Percentiles rank a stretch among this genome's conserved stretches.
Evolutionary conservation across 2,888 invertebrate genomes (phyloP).

Genomic region (Sphaeridia pumilis): DNA sequence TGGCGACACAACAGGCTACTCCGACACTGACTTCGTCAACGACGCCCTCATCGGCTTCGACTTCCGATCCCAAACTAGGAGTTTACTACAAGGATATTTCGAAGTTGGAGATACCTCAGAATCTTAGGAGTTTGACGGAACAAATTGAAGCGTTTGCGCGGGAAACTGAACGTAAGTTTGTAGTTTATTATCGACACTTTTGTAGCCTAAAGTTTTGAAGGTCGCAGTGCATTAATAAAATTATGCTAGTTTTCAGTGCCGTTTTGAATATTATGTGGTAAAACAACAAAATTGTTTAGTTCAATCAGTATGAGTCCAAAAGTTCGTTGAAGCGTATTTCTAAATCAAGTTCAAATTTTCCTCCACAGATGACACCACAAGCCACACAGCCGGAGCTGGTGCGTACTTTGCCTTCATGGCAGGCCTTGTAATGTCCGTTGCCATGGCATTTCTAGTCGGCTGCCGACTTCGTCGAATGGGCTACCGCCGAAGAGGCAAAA

Average conservation of each 20-base stretch:
- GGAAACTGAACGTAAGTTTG: constrained; percentile 9
- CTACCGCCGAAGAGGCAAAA: constrained; percentile 42
- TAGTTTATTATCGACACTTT: too few species aligned
- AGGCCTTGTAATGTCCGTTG: constrained; percentile 67
- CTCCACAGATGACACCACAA: constrained; percentile 3
- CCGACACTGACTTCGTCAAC: not conserved
- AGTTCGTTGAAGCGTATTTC: too few species aligned
- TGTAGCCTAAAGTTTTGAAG: too few species aligned
- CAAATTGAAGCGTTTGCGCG: constrained; percentile 7
- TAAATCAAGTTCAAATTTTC: too few species aligned
- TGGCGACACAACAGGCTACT: not conserved
- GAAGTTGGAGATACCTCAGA: constrained; percentile 8
- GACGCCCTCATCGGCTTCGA: not conserved
- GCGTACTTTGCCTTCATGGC: constrained; percentile 37
- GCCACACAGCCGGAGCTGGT: constrained; percentile 22
- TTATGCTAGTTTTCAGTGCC: too few species aligned
- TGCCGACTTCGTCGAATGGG: constrained; percentile 66
- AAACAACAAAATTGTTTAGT: too few species aligned
- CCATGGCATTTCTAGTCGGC: constrained; percentile 66
- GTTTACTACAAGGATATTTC: constrained; percentile 11
- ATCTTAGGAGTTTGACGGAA: constrained; percentile 5
- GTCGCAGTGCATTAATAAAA: too few species aligned
- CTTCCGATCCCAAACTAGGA: not conserved
- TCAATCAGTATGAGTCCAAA: too few species aligned
- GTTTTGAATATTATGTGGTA: too few species aligned